These are phyloP conservation scores for Montifringilla adamsi DNA, from an alignment of 2,113 vertebrate genomes.

Conservation along the genomic window DNA sequence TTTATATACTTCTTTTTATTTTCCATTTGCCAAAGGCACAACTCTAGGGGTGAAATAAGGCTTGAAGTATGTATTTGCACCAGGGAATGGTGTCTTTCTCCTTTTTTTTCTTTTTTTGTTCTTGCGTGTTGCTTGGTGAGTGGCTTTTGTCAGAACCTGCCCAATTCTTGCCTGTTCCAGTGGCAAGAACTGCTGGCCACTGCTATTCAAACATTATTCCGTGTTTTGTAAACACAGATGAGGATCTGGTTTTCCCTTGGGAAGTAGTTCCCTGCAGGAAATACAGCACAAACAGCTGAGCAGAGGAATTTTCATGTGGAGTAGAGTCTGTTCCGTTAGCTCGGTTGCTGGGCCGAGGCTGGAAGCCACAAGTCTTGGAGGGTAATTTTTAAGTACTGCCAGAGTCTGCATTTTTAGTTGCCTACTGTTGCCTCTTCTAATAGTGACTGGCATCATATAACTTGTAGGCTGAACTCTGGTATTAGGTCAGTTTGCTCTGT, in stretches of 20 bases:
- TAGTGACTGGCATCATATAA: not conserved
- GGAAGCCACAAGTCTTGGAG: not conserved
- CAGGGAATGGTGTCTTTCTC: not conserved
- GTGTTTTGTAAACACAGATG: not conserved
- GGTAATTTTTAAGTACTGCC: not conserved
- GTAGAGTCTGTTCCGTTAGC: not conserved
- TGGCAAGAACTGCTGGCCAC: no score
- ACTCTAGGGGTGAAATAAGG: not conserved
- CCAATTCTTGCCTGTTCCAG: not conserved
- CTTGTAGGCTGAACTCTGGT: not conserved
- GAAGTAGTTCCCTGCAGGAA: not conserved
- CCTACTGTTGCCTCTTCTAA: not conserved
- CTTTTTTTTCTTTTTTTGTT: fast-evolving
- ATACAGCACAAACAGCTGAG: not conserved
- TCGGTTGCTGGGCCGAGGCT: not conserved
- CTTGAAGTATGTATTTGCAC: not conserved
- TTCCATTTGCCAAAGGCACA: not conserved
- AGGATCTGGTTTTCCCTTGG: not conserved
- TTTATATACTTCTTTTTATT: not conserved
- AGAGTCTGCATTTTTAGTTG: not conserved
- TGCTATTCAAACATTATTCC: not conserved
- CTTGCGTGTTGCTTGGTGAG: not conserved
- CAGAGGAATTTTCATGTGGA: not conserved
- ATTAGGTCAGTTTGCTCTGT: not conserved
- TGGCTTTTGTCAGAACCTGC: not conserved